A percentile compares a stretch with the other conserved stretches of the same genome.
These are phyloP conservation scores for Pseudomyrmex cubaensis DNA, from an alignment of 1,140 invertebrate species.

Conservation along the genomic window DNA sequence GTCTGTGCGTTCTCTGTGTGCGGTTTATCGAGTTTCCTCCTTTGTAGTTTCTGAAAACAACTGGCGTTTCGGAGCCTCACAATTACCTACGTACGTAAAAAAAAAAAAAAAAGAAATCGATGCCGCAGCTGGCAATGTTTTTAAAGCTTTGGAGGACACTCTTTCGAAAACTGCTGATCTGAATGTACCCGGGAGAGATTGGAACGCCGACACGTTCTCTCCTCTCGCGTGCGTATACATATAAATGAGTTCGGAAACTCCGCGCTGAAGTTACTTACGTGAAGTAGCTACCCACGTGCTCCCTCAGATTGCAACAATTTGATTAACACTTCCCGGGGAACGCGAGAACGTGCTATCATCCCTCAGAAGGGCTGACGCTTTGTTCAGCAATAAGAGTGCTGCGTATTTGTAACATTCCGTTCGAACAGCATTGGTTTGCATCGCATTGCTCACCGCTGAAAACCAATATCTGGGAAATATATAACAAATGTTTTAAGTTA, in stretches of 20 bases:
- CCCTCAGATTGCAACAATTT: slow-evolving; percentile 47
- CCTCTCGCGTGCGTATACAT: slow-evolving; percentile 11
- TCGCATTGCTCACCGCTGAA: background rate
- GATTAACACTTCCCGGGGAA: slow-evolving; percentile 33
- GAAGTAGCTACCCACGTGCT: slow-evolving; percentile 20
- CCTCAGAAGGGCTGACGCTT: background rate
- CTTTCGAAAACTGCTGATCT: slow-evolving; percentile 31
- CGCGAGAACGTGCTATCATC: background rate
- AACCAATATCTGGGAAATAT: background rate
- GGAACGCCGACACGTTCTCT: background rate
- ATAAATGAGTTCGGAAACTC: slow-evolving; percentile 43
- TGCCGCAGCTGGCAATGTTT: background rate
- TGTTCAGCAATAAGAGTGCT: background rate
- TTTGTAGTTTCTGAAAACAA: slow-evolving; percentile 30
- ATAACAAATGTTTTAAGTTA: background rate
- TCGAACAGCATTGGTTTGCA: background rate
- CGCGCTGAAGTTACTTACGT: slow-evolving; percentile 19
- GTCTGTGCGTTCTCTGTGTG: slow-evolving; percentile 50
- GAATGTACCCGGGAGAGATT: background rate
- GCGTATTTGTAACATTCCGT: slow-evolving; percentile 16
- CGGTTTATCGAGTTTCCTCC: slow-evolving; percentile 53
- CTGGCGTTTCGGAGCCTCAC: slow-evolving; percentile 8
- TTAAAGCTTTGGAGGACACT: background rate
- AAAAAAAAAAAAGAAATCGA: background rate
- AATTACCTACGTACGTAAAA: background rate